Percentiles rank a stretch among this genome's conserved stretches.
phyloP scores from a whole-genome alignment of 2,888 invertebrate genomes.

The Entomobrya proxima region DNA sequence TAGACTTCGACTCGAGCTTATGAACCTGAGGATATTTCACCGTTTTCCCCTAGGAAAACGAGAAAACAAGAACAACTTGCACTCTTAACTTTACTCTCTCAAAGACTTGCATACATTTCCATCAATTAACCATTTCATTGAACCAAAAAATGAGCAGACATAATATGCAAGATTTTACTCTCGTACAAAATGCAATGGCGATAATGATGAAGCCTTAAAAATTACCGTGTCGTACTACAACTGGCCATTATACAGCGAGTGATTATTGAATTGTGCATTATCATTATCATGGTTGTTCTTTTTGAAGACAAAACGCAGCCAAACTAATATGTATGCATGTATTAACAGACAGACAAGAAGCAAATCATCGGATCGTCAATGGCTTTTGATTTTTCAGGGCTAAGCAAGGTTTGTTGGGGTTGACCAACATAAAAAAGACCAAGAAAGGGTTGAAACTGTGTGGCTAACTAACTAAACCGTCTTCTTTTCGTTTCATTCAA shows the following conservation, averaged over 20 bases:
- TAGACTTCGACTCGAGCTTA: not conserved
- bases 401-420: slow-evolving; percentile 19
- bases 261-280: slow-evolving; percentile 21
- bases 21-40: slow-evolving; percentile 56
- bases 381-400: slow-evolving; percentile 19
- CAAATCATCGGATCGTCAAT: not conserved
- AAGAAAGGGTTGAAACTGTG: not conserved
- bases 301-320: not conserved
- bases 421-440: slow-evolving; percentile 13
- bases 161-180: no score
- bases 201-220: slow-evolving; percentile 38
- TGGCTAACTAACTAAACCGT: slow-evolving; percentile 31
- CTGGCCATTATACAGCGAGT: slow-evolving; percentile 19
- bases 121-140: slow-evolving; percentile 66
- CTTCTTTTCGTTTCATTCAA: slow-evolving; percentile 38
- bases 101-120: slow-evolving; percentile 61
- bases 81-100: slow-evolving; percentile 38
- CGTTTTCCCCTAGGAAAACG: not conserved
- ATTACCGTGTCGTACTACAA: not conserved
- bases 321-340: not conserved
- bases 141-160: slow-evolving; percentile 32
- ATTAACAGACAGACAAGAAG: not conserved
- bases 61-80: slow-evolving; percentile 44
- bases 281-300: not conserved
- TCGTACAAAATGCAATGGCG: not conserved